Evolutionary conservation across 2,113 vertebrate genomes (phyloP).

Genomic region (Prietella phreatophila): DNA sequence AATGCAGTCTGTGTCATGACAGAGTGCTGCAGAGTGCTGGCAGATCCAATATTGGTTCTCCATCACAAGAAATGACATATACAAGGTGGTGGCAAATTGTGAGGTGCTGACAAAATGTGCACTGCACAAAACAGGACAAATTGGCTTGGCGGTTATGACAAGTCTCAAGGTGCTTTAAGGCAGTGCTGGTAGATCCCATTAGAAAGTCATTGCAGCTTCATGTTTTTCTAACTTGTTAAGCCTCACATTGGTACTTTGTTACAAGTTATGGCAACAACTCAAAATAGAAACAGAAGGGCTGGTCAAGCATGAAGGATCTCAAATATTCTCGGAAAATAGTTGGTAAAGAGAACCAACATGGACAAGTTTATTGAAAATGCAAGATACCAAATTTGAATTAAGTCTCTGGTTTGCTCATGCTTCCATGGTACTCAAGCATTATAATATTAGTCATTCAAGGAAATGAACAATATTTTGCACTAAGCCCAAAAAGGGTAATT

Average conservation of each 20-base stretch:
- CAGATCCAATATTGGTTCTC: constrained; percentile 3
- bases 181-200: neutral
- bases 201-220: neutral
- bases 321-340: neutral
- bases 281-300: constrained; percentile 2
- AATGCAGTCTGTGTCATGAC: neutral
- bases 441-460: neutral
- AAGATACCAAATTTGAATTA: neutral
- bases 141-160: constrained; percentile 12
- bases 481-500: neutral
- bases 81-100: neutral
- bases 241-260: neutral
- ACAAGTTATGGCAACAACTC: neutral
- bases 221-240: neutral
- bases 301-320: neutral
- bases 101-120: constrained; percentile 2
- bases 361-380: neutral
- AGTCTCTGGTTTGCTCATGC: neutral
- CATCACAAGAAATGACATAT: neutral
- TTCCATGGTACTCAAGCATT: neutral
- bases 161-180: neutral
- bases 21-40: neutral
- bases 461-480: neutral
- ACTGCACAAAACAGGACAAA: constrained; percentile 15
- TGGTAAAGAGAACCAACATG: neutral